Evolutionary conservation across 2,113 vertebrate species (phyloP).

Genomic region (Seriola rivoliana): DNA sequence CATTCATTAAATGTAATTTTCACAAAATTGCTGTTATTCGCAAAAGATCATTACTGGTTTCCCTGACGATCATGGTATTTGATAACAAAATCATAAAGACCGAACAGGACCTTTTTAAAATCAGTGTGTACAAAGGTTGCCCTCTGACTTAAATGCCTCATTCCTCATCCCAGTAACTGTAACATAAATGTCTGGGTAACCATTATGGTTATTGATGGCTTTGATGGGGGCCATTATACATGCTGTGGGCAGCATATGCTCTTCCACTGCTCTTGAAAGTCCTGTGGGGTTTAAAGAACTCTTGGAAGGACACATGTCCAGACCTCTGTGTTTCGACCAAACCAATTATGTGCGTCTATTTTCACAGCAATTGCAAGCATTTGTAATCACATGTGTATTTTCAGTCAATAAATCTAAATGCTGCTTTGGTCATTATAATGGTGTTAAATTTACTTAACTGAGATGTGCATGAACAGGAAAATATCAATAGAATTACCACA

Average conservation of each 20-base stretch:
- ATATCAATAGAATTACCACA: background rate
- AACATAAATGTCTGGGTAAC: constrained; percentile 80
- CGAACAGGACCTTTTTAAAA: constrained; percentile 30
- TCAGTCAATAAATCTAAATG: constrained; percentile 40
- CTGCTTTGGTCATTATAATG: constrained; percentile 13
- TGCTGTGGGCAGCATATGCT: constrained; percentile 80
- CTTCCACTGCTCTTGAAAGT: constrained; percentile 72
- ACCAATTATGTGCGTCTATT: constrained; percentile 33
- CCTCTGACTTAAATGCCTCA: constrained; percentile 69
- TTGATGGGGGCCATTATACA: constrained; percentile 81
- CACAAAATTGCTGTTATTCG: constrained; percentile 19
- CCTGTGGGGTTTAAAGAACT: constrained; percentile 63
- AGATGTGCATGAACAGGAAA: constrained; percentile 10
- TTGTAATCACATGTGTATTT: constrained; percentile 12
- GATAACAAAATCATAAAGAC: constrained; percentile 38
- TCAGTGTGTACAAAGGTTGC: constrained; percentile 67
- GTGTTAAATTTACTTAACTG: constrained; percentile 28
- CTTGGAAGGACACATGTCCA: constrained; percentile 44
- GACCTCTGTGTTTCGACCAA: constrained; percentile 44
- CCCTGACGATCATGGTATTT: constrained; percentile 25
- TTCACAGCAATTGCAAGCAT: constrained; percentile 13
- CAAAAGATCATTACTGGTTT: constrained; percentile 21
- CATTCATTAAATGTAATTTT: constrained; percentile 16
- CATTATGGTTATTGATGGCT: constrained; percentile 85
- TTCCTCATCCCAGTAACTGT: constrained; percentile 77